Conservation (phyloP, 2,888 invertebrate genomes). For the Caenorhabditis uteleia region DNA sequence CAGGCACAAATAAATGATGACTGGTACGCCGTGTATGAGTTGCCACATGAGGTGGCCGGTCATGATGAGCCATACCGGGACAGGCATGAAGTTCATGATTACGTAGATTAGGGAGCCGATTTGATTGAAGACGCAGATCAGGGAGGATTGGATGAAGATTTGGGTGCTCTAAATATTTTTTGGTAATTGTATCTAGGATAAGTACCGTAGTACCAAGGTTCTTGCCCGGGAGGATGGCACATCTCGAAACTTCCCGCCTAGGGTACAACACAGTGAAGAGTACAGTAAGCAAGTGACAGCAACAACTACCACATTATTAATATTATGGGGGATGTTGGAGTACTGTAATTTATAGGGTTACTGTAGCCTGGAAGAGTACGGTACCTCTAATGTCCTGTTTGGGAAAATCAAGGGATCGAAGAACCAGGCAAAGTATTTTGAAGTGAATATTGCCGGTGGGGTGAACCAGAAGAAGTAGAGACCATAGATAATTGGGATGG, state of each 20-base stretch:
- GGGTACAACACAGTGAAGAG: background rate
- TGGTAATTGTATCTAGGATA: too few relatives aligned
- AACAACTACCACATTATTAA: background rate
- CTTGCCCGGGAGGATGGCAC: background rate
- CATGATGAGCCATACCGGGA: slow-evolving; percentile 1
- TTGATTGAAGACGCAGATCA: slow-evolving; percentile 4
- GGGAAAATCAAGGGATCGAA: slow-evolving; percentile 8
- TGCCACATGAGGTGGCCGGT: slow-evolving; percentile 3
- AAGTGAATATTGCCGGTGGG: slow-evolving; percentile 2
- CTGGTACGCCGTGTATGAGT: slow-evolving; percentile 1
- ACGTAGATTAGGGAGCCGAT: slow-evolving; percentile 3
- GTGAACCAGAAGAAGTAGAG: background rate
- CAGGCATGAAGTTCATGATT: slow-evolving; percentile 3
- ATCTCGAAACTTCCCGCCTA: background rate
- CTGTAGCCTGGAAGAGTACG: too few relatives aligned
- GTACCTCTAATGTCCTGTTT: background rate
- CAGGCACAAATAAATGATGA: background rate
- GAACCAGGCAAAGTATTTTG: slow-evolving; percentile 7
- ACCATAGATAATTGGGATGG: slow-evolving; percentile 1
- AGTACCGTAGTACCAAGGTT: background rate
- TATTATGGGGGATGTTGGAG: background rate
- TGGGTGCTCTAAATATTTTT: background rate
- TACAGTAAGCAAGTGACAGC: background rate
- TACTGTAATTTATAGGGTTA: too few relatives aligned
- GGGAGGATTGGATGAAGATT: slow-evolving; percentile 3